These are phyloP conservation scores for Morinoia aosen DNA, from an alignment of 2,888 invertebrate genomes.

Conservation along the genomic window DNA sequence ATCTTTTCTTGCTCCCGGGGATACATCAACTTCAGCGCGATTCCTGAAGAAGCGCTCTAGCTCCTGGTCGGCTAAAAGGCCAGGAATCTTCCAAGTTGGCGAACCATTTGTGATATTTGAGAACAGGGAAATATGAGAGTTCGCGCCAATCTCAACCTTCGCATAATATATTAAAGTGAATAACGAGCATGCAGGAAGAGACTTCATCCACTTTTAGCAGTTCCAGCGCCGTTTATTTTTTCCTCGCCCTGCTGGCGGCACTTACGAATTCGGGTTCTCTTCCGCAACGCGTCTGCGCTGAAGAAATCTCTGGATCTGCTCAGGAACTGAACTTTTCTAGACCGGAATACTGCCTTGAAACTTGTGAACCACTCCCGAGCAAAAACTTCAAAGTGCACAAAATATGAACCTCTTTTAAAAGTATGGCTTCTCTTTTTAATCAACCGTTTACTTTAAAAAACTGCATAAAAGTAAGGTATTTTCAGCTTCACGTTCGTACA, in stretches of 20 bases:
- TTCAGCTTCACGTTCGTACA: too few species aligned
- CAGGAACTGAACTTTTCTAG: neutral
- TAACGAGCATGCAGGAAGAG: neutral
- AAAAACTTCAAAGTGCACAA: neutral
- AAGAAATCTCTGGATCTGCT: neutral
- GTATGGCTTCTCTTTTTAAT: neutral
- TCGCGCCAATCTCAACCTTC: slow-evolving; percentile 5
- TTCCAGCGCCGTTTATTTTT: neutral
- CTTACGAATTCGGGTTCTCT: neutral
- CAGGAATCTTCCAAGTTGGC: neutral
- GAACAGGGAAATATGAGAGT: slow-evolving; percentile 49
- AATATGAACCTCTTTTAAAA: neutral
- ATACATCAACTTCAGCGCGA: slow-evolving; percentile 50
- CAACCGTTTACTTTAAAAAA: neutral
- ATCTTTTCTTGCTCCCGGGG: slow-evolving; percentile 44
- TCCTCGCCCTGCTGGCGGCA: neutral
- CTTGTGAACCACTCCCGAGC: neutral
- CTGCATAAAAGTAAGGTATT: neutral
- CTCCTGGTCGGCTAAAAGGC: slow-evolving; percentile 15
- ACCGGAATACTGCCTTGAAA: neutral
- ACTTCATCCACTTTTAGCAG: neutral
- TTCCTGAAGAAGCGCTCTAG: slow-evolving; percentile 28
- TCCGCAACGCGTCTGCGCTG: neutral
- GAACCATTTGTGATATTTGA: slow-evolving; percentile 42
- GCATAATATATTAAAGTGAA: slow-evolving; percentile 40